phyloP scores from a whole-genome alignment of 2,888 invertebrate genomes.

The Eurois occulta region DNA sequence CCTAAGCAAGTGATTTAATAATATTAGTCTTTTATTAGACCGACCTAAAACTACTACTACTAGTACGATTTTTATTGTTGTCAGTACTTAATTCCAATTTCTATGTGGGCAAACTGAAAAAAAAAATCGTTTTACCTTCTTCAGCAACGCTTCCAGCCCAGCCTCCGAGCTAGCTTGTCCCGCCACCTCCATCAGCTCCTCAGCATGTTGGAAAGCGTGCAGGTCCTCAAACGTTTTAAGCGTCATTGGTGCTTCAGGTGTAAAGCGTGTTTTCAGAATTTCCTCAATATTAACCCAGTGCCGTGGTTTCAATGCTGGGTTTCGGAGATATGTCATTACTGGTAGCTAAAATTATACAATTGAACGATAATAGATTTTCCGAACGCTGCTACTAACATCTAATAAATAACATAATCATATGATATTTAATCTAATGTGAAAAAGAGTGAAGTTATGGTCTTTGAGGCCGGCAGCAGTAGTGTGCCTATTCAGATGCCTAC shows the following conservation, averaged over 20 bases:
- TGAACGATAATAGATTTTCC: background rate
- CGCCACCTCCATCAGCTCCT: constrained; percentile 95
- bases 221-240: constrained; percentile 93
- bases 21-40: background rate
- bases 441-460: no score
- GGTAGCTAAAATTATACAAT: constrained; percentile 89
- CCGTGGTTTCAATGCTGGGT: constrained; percentile 94
- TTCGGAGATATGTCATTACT: constrained; percentile 94
- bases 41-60: background rate
- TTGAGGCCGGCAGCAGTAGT: no score
- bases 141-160: constrained; percentile 94
- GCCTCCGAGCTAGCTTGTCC: constrained; percentile 97
- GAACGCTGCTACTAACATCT: no score
- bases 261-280: constrained; percentile 93
- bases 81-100: background rate
- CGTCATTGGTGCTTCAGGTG: constrained; percentile 92
- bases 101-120: background rate
- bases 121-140: constrained; percentile 89
- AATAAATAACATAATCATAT: no score
- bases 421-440: no score
- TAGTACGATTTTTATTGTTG: background rate
- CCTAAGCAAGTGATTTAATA: constrained; percentile 82
- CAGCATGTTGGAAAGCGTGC: constrained; percentile 93
- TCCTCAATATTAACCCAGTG: constrained; percentile 96
- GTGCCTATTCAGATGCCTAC: no score